A percentile compares a stretch with the other conserved stretches of the same genome.
These are phyloP conservation scores for Irena cyanogastra DNA, from an alignment of 2,113 vertebrate genomes.

Conservation along the genomic window DNA sequence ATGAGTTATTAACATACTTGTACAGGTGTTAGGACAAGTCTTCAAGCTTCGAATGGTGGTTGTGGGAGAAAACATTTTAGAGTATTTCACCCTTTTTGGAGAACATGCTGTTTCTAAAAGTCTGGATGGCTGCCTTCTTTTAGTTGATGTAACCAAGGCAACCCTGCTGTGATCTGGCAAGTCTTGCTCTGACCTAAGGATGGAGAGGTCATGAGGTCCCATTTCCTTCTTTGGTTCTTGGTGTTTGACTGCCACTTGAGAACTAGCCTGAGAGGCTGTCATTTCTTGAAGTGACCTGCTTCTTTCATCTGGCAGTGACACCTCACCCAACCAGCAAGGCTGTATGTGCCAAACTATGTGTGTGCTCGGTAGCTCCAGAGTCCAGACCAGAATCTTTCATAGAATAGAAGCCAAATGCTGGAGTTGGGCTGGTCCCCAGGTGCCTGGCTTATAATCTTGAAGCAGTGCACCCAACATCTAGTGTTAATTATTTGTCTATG, in stretches of 20 bases:
- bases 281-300: background rate
- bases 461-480: background rate
- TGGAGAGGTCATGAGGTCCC: background rate
- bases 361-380: background rate
- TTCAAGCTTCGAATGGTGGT: background rate
- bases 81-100: background rate
- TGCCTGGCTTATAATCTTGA: background rate
- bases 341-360: background rate
- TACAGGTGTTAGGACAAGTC: background rate
- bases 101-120: background rate
- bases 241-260: background rate
- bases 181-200: background rate
- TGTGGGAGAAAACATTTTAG: background rate
- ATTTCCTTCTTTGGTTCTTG: background rate
- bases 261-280: background rate
- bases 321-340: background rate
- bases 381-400: background rate
- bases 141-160: background rate
- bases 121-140: background rate
- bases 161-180: background rate
- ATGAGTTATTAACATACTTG: background rate
- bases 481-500: background rate
- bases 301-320: background rate
- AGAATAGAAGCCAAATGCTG: background rate
- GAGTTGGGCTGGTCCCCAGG: fast-evolving